A percentile compares a stretch with the other conserved stretches of the same genome.
These are phyloP conservation scores for Bicyclus anynana DNA, from an alignment of 1,140 invertebrate species.

Conservation along the genomic window DNA sequence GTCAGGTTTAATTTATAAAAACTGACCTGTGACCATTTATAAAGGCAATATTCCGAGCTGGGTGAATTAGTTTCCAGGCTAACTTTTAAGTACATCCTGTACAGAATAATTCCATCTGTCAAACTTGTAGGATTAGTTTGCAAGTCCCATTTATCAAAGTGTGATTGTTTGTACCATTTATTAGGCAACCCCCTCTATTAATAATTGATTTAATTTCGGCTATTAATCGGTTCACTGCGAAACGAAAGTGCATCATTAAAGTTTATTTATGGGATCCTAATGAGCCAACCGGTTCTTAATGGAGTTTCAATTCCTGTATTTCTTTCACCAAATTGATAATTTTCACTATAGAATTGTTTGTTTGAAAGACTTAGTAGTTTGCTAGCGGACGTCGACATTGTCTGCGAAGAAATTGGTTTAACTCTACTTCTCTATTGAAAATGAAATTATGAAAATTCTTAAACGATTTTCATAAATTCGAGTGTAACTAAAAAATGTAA, in stretches of 20 bases:
- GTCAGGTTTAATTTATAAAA: too few relatives aligned
- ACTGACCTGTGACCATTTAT: too few relatives aligned
- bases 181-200: neutral
- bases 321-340: neutral
- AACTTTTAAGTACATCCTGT: constrained; percentile 19
- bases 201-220: constrained; percentile 2
- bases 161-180: constrained; percentile 6
- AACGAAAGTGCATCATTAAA: neutral
- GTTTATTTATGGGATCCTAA: constrained; percentile 5
- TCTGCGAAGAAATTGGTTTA: too few relatives aligned
- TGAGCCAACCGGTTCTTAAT: neutral
- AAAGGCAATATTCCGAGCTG: neutral
- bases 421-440: too few relatives aligned
- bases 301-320: neutral
- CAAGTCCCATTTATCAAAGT: constrained; percentile 3
- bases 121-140: constrained; percentile 11
- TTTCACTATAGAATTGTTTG: neutral
- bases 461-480: too few relatives aligned
- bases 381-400: too few relatives aligned
- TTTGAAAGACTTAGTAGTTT: neutral
- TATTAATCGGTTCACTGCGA: constrained; percentile 1
- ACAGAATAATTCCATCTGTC: constrained; percentile 19
- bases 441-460: too few relatives aligned
- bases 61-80: constrained; percentile 13
- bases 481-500: too few relatives aligned